Evolutionary conservation across 92 coral and sea anemone genomes (phyloP), one percentile per base, ranked within the genome.

Genomic region (Porites lobata): DNA sequence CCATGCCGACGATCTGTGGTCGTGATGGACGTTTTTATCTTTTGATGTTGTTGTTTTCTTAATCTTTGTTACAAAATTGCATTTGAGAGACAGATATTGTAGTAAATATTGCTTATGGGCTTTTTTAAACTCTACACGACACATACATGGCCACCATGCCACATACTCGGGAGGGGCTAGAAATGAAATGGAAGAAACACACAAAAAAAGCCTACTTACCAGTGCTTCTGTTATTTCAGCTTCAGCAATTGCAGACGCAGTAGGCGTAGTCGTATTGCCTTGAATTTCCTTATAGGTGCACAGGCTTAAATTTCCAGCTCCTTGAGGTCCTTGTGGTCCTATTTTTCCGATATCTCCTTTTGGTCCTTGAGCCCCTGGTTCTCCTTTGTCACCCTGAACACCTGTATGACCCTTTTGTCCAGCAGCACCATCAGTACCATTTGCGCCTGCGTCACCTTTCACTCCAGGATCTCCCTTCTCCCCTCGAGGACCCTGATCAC

Each of bases 281-380:
- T 32, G 0, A 3, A 1, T 0, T 1, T 4, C 11, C 21, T 20
- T 5, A 69, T 85, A 67, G 12, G 0, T 15, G 22, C 89, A 85
- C 65, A 65, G 83, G 53, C 89, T 76, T 58, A 85, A 85, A 69
- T 85, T 77, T 29, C 89, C 89, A 6, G 89, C 89, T 53, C 89
- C 89, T 19, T 66, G 89, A 8, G 83, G 76, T 13, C 89, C 89
- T 56, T 21, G 69, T 1, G 77, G 83, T 22, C 89, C 88, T 54
- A 10, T 51, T 3, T 51, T 26, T 7, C 86, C 86, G 12, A 8
- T 18, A 22, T 63, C 75, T 1, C 85, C 85, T 66, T 51, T 20
- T 22, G 43, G 38, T 32, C 86, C 65, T 17, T 61, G 11, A 11
- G 1, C 50, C 8, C 89, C 89, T 0, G 15, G 0, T 10, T 52